These are phyloP conservation scores for Sus cebifrons DNA, from an alignment of 2,797 vertebrate species.

Conservation along the genomic window DNA sequence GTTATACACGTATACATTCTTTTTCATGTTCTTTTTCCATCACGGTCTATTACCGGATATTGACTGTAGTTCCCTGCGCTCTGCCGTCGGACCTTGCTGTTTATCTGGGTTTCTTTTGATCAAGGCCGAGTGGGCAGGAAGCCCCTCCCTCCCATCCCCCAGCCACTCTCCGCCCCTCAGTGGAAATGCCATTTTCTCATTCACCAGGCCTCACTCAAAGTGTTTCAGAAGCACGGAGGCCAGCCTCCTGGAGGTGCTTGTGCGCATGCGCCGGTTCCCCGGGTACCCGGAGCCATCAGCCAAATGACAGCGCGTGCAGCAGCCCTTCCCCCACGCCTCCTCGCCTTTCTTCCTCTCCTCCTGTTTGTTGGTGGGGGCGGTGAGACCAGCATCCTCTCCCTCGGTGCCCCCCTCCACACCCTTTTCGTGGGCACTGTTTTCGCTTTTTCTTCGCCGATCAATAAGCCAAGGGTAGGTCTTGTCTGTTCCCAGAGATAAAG, in stretches of 20 bases:
- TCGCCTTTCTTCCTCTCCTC: slow-evolving; percentile 33
- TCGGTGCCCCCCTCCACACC: background rate
- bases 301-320: background rate
- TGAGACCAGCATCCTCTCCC: background rate
- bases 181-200: background rate
- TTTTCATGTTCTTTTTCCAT: too few relatives aligned
- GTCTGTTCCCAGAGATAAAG: slow-evolving; percentile 78
- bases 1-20: too few relatives aligned
- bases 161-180: background rate
- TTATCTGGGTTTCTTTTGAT: slow-evolving; percentile 13
- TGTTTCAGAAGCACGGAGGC: background rate
- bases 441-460: slow-evolving; percentile 78
- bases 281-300: slow-evolving; percentile 10
- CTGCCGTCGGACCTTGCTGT: too few relatives aligned
- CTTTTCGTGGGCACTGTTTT: slow-evolving; percentile 72
- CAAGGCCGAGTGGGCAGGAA: background rate
- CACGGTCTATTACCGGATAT: too few relatives aligned
- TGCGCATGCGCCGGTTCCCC: background rate
- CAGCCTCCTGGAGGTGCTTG: background rate
- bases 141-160: background rate
- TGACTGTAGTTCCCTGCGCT: too few relatives aligned
- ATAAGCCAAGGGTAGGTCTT: slow-evolving; percentile 76
- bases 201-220: background rate
- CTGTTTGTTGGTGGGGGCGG: background rate
- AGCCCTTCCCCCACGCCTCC: background rate